Base-by-base conservation (phyloP, 2,888 invertebrate species). In the Alloplasta piceator region DNA sequence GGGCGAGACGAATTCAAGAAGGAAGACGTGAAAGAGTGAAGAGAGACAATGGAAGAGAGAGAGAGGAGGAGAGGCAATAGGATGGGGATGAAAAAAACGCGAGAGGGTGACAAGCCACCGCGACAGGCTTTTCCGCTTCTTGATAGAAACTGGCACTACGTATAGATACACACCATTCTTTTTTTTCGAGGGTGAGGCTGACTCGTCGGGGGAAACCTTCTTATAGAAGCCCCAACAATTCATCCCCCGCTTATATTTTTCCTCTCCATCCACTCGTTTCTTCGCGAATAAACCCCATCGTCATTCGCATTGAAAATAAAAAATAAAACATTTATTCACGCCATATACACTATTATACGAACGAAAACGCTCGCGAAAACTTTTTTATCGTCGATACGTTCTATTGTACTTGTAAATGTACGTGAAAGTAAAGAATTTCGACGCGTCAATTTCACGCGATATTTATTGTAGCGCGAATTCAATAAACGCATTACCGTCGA, bases 191-290 rank as follows among this genome's bases (percentile, higher is more conserved):
- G 46, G 12, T 39, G 50, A 10, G 14, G 50, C 6, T 50, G 16
- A 41, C 58, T 56, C 58, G 58, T 50, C 63, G 12, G 58, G 50
- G 26, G 56, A 63, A 67, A 63, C 64, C 74, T 48, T 68, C 66
- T 55, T 64, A 58, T 36, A 7, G 41, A 74, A 74, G 10, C 58
- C 64, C 70, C 63, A 50, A 58, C 58, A 41, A 79, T 70, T 74
- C n/a, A 38, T 70, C 26, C 64, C 48, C 16, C n/a, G n/a, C n/a
- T n/a, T n/a, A 38, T 58, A 52, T 50, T 64, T 78, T 64, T 70
- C 38, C 10, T n/a, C n/a, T 7, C 36, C 56, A 14, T 14, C 26
- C 41, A 46, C 52, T 58, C n/a, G n/a, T n/a, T n/a, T n/a, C 66
- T 10, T 58, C 10, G n/a, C 55, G 9, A 43, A 26, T n/a, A 10